Percentiles rank a stretch among this genome's conserved stretches.
These are phyloP conservation scores for Aptenodytes patagonicus DNA, from an alignment of 2,113 vertebrate species.

Conservation along the genomic window DNA sequence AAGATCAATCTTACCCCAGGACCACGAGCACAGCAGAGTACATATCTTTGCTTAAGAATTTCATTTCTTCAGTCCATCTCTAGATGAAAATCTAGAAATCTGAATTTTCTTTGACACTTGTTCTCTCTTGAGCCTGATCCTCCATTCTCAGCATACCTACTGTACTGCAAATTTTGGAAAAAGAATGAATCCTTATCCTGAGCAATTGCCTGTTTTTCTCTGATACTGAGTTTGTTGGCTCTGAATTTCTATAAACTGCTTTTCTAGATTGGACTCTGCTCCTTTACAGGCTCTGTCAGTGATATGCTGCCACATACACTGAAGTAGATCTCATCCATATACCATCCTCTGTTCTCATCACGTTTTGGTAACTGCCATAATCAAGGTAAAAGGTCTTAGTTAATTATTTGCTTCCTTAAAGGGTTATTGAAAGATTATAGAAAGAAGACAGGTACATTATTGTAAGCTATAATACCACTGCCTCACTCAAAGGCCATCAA, in stretches of 20 bases:
- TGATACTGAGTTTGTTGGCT: neutral
- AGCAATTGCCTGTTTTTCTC: neutral
- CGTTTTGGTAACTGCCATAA: neutral
- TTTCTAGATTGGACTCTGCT: neutral
- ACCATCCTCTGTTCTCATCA: neutral
- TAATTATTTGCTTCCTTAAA: conserved; percentile 24
- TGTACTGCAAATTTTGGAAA: neutral
- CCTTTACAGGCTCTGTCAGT: neutral
- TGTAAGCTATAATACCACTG: neutral
- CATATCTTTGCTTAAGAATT: neutral
- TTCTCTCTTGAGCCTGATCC: neutral
- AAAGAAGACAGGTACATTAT: neutral
- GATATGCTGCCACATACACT: neutral
- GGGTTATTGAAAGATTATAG: neutral
- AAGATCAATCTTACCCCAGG: neutral
- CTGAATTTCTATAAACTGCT: neutral
- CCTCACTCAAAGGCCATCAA: neutral
- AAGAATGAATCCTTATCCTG: neutral
- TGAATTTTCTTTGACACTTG: neutral
- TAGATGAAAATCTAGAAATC: neutral
- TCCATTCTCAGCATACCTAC: neutral
- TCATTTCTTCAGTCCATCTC: neutral
- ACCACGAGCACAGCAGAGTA: neutral
- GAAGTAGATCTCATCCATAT: neutral
- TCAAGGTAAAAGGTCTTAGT: neutral